These are phyloP conservation scores for Fistularia tabacaria DNA, from an alignment of 2,797 vertebrate species.

Conservation along the genomic window DNA sequence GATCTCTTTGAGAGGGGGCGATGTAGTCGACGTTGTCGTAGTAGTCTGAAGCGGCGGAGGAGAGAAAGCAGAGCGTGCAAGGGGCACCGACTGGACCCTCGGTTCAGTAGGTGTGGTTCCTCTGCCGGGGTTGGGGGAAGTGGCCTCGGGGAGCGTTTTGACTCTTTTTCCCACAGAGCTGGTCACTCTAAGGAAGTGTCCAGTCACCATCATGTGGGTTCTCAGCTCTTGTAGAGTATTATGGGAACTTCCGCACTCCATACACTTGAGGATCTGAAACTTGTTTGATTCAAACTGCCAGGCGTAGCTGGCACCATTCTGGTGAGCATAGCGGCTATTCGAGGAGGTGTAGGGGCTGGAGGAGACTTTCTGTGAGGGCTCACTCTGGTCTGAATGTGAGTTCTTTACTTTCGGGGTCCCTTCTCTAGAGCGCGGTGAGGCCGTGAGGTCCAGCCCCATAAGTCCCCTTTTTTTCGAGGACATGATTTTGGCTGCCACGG, in stretches of 20 bases:
- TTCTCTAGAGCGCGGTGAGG: constrained; percentile 83
- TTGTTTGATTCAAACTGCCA: constrained; percentile 96
- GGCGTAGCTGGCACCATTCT: constrained; percentile 86
- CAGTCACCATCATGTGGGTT: constrained; percentile 96
- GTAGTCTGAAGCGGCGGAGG: constrained; percentile 73
- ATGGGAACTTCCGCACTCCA: constrained; percentile 94
- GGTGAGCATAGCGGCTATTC: constrained; percentile 87
- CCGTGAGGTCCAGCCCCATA: constrained; percentile 84
- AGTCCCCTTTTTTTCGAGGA: constrained; percentile 86
- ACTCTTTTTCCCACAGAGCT: constrained; percentile 89
- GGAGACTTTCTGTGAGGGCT: constrained; percentile 80
- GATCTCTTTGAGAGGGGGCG: constrained; percentile 79
- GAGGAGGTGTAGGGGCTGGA: constrained; percentile 82
- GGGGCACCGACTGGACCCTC: constrained; percentile 87
- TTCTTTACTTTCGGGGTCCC: constrained; percentile 74
- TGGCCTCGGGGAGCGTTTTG: constrained; percentile 84
- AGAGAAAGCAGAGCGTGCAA: constrained; percentile 86
- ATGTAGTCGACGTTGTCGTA: constrained; percentile 66
- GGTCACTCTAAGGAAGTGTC: constrained; percentile 93
- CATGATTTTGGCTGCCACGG: constrained; percentile 89
- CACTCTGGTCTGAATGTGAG: constrained; percentile 69
- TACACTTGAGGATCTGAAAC: constrained; percentile 94
- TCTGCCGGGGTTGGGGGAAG: constrained; percentile 60
- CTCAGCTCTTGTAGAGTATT: constrained; percentile 95
- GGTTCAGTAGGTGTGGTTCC: constrained; percentile 77